A percentile compares a stretch with the other conserved stretches of the same genome.
phyloP scores from a whole-genome alignment of 2,888 invertebrate genomes.

The Drosophila engyochracea region DNA sequence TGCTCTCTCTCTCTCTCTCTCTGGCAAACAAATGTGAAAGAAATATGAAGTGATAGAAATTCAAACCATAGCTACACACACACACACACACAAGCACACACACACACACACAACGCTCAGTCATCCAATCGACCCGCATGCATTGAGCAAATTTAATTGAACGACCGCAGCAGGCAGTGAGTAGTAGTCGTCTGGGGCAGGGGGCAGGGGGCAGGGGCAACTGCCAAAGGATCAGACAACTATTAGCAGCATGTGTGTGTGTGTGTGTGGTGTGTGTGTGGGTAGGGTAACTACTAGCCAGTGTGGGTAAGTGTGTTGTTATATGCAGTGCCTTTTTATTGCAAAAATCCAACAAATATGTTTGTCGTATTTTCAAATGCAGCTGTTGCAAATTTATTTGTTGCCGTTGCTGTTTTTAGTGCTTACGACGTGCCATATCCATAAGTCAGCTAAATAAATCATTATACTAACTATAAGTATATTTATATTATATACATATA shows the following conservation, averaged over 20 bases:
- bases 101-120: constrained; percentile 21
- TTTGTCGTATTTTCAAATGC: constrained; percentile 70
- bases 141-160: constrained; percentile 78
- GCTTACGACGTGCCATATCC: constrained; percentile 60
- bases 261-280: constrained; percentile 18
- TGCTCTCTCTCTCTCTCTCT: background rate
- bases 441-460: constrained; percentile 72
- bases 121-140: constrained; percentile 65
- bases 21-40: constrained; percentile 55
- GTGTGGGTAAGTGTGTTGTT: constrained; percentile 30
- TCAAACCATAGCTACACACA: constrained; percentile 28
- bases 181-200: background rate
- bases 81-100: constrained; percentile 7
- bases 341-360: constrained; percentile 36
- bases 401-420: constrained; percentile 61
- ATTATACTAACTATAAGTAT: constrained; percentile 62
- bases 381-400: constrained; percentile 79
- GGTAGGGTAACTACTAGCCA: constrained; percentile 33
- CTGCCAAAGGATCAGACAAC: constrained; percentile 55
- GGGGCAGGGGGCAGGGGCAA: background rate
- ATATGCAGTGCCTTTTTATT: constrained; percentile 65
- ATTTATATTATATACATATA: background rate
- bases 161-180: constrained; percentile 58
- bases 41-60: constrained; percentile 77
- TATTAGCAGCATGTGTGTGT: constrained; percentile 49